A percentile compares a stretch with the other conserved stretches of the same genome.
phyloP scores from a whole-genome alignment of 2,888 invertebrate genomes.

The Mimachlamys varia region DNA sequence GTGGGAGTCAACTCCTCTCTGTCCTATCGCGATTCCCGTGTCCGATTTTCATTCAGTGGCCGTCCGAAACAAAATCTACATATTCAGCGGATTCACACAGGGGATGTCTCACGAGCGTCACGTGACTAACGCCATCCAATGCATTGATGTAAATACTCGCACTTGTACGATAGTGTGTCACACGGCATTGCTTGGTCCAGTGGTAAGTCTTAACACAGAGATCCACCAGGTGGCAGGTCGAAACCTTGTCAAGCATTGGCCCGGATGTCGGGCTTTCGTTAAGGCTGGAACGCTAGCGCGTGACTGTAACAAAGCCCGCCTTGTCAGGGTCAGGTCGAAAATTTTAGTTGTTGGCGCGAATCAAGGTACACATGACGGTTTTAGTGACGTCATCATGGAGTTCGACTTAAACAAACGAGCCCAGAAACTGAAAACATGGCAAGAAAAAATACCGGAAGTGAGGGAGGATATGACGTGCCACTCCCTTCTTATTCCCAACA shows the following conservation, averaged over 20 bases:
- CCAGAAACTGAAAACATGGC: slow-evolving; percentile 13
- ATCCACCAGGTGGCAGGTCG: background rate
- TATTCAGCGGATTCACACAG: background rate
- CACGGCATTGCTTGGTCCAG: background rate
- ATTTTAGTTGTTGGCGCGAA: background rate
- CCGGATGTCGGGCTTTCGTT: background rate
- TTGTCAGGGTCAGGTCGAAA: background rate
- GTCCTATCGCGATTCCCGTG: background rate
- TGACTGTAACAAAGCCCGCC: background rate
- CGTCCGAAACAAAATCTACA: background rate
- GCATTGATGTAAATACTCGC: background rate
- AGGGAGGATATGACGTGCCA: background rate
- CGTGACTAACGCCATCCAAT: background rate
- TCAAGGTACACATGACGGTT: background rate
- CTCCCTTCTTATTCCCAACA: background rate
- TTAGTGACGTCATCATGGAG: slow-evolving; percentile 28
- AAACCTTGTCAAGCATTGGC: slow-evolving; percentile 3
- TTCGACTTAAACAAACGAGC: slow-evolving; percentile 3
- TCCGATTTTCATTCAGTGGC: slow-evolving; percentile 4
- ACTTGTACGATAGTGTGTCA: background rate
- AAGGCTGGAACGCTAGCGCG: background rate
- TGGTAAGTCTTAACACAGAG: slow-evolving; percentile 12
- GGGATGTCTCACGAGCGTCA: background rate
- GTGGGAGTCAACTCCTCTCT: background rate
- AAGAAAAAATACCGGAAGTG: slow-evolving; percentile 15